A percentile compares a stretch with the other conserved stretches of the same genome.
Conservation (phyloP, 2,888 invertebrate genomes). For the Stomorhina lunata region DNA sequence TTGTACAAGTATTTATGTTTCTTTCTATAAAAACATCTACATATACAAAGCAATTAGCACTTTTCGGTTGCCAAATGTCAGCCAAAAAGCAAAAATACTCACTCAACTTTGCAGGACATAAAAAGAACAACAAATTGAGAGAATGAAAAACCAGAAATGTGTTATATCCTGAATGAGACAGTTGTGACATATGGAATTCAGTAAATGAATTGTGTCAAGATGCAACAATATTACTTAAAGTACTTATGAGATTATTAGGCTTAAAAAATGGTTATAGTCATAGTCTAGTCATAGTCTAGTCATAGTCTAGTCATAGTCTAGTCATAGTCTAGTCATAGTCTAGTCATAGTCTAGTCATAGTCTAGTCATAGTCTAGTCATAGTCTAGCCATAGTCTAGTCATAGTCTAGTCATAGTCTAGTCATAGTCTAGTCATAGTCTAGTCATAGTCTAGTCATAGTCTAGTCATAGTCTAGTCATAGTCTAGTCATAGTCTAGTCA, state of each 20-base stretch:
- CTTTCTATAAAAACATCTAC: not conserved
- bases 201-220: slow-evolving; percentile 50
- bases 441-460: no score
- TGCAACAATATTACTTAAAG: slow-evolving; percentile 51
- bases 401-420: no score
- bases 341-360: no score
- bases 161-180: slow-evolving; percentile 64
- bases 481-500: no score
- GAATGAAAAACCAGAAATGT: slow-evolving; percentile 58
- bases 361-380: no score
- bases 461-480: no score
- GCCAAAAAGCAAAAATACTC: slow-evolving; percentile 36
- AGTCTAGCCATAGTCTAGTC: no score
- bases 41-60: slow-evolving; percentile 62
- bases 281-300: no score
- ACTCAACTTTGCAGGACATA: not conserved
- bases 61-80: slow-evolving; percentile 63
- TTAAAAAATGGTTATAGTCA: no score
- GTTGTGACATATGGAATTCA: slow-evolving; percentile 55
- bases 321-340: no score
- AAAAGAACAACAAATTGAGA: slow-evolving; percentile 33
- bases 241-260: slow-evolving; percentile 47
- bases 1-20: not conserved
- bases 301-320: no score
- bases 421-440: no score